A percentile compares a stretch with the other conserved stretches of the same genome.
Evolutionary conservation across 2,113 vertebrate species (phyloP).

Genomic region (Hypocryptadius cinnamomeus): DNA sequence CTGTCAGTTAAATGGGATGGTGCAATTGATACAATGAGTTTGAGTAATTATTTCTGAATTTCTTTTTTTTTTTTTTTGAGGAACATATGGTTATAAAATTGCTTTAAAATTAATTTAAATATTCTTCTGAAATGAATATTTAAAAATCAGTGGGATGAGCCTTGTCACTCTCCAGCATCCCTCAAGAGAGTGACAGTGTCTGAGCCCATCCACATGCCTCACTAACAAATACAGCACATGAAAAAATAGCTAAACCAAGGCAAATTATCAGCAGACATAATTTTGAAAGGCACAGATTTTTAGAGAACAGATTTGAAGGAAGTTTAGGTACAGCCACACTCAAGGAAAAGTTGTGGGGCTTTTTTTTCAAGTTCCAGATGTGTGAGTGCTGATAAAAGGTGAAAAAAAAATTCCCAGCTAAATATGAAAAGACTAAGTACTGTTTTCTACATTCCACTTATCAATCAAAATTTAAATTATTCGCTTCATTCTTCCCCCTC

Average conservation of each 20-base stretch:
- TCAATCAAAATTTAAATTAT: constrained; percentile 24
- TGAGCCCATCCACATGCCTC: not conserved
- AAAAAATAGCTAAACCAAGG: not conserved
- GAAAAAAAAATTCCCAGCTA: not conserved
- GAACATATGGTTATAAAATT: not conserved
- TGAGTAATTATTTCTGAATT: not conserved
- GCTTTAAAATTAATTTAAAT: not conserved
- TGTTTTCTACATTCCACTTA: not conserved
- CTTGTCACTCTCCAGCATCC: not conserved
- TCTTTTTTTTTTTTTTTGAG: not conserved
- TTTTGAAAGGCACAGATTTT: not conserved
- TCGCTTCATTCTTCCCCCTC: not conserved
- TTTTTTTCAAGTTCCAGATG: not conserved
- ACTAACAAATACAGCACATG: not conserved
- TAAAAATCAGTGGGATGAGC: not conserved
- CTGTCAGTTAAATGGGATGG: not conserved
- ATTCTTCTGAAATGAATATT: not conserved
- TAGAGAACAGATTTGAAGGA: not conserved
- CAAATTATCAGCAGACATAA: not conserved
- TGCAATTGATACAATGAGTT: not conserved
- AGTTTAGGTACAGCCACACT: not conserved
- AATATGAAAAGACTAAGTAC: not conserved
- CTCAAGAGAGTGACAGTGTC: not conserved
- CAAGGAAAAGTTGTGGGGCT: not conserved
- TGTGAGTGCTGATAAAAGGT: not conserved